These are phyloP conservation scores for Eupithecia subfuscata DNA, from an alignment of 2,888 invertebrate species.

Conservation along the genomic window DNA sequence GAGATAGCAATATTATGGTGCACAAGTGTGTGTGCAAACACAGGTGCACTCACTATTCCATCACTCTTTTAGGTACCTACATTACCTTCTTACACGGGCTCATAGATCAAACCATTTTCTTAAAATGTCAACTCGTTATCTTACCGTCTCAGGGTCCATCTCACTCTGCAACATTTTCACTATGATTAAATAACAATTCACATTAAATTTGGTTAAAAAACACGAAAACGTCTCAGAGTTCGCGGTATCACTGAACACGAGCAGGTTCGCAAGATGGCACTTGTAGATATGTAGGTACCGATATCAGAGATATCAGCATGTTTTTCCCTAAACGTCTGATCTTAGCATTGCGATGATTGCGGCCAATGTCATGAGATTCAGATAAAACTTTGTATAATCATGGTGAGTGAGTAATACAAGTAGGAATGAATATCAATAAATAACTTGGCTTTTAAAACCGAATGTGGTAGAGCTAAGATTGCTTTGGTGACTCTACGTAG, in stretches of 20 bases:
- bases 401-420: neutral
- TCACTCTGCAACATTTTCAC: conserved; percentile 66
- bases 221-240: conserved; percentile 12
- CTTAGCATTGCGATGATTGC: conserved; percentile 2
- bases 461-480: neutral
- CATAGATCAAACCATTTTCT: neutral
- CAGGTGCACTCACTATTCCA: too few relatives aligned
- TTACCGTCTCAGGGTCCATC: conserved; percentile 63
- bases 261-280: conserved; percentile 12
- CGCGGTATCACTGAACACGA: conserved; percentile 10
- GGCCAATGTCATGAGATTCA: conserved; percentile 7
- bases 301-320: conserved; percentile 22
- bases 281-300: conserved; percentile 13
- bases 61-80: neutral
- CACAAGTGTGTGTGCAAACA: too few relatives aligned
- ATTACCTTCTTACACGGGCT: neutral
- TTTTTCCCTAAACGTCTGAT: conserved; percentile 14
- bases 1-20: too few relatives aligned
- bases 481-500: neutral
- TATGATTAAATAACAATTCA: conserved; percentile 19
- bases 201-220: conserved; percentile 1
- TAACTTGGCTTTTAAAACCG: neutral
- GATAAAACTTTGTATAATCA: conserved; percentile 7
- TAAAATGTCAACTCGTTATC: conserved; percentile 21
- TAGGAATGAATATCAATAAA: too few relatives aligned